phyloP scores from a whole-genome alignment of 2,113 vertebrate genomes.

The Festucalex cinctus region DNA sequence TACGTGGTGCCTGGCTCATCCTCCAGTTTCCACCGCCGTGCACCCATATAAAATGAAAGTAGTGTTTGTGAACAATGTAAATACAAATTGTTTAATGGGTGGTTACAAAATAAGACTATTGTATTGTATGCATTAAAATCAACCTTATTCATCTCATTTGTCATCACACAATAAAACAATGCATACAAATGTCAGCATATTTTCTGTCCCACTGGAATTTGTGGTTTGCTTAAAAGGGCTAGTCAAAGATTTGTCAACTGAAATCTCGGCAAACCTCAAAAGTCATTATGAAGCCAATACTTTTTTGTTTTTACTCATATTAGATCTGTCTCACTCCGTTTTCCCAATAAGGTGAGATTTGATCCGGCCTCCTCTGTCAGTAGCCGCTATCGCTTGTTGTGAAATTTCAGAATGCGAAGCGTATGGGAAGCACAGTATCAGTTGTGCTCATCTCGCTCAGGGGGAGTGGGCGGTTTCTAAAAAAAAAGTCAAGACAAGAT shows the following conservation, averaged over 20 bases:
- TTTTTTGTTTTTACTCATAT: slow-evolving; percentile 38
- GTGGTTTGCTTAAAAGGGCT: slow-evolving; percentile 22
- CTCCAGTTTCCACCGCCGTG: background rate
- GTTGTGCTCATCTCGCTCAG: slow-evolving; percentile 63
- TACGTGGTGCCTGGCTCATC: slow-evolving; percentile 56
- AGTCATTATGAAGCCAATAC: slow-evolving; percentile 41
- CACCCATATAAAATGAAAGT: background rate
- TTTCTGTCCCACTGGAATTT: slow-evolving; percentile 48
- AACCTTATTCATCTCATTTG: slow-evolving; percentile 23
- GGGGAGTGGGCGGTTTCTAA: slow-evolving; percentile 60
- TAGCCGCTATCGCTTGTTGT: slow-evolving; percentile 68
- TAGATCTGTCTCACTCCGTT: slow-evolving; percentile 20
- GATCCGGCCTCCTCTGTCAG: slow-evolving; percentile 65
- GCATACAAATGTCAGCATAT: slow-evolving; percentile 23
- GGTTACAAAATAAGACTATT: background rate
- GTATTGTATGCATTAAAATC: slow-evolving; percentile 3
- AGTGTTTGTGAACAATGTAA: background rate
- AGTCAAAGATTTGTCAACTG: slow-evolving; percentile 50
- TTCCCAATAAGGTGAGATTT: slow-evolving; percentile 71
- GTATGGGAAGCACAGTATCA: slow-evolving; percentile 72
- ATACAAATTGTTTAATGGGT: background rate
- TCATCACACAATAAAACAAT: slow-evolving; percentile 39
- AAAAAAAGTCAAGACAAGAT: slow-evolving; percentile 68
- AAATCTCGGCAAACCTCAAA: slow-evolving; percentile 60
- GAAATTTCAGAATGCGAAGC: slow-evolving; percentile 72